Percentiles rank a stretch among this genome's conserved stretches.
Evolutionary conservation across 2,113 vertebrate genomes (phyloP).

Genomic region (Prolemur simus): DNA sequence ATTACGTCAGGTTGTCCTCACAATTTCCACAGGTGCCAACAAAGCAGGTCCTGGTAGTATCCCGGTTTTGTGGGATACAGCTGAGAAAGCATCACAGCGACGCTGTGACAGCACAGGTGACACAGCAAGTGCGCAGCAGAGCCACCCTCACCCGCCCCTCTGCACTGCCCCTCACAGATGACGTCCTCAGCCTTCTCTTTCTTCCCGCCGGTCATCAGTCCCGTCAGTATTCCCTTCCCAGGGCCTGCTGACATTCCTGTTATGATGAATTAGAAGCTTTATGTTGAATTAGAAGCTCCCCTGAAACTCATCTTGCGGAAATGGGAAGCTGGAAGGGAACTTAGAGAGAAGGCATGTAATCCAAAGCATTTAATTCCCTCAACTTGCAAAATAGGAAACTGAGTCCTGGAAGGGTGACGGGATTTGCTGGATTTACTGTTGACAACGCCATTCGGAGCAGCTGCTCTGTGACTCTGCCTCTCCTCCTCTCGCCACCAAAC

Average conservation of each 20-base stretch:
- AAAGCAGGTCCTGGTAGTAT: neutral
- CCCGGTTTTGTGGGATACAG: too few species aligned
- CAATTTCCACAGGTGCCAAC: neutral
- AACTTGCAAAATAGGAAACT: neutral
- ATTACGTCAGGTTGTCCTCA: neutral
- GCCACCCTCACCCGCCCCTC: too few species aligned
- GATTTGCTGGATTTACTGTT: neutral
- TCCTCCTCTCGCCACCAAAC: neutral
- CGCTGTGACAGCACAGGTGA: fast-evolving
- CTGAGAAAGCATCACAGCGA: neutral
- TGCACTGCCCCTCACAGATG: neutral
- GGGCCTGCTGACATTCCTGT: neutral
- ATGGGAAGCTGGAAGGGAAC: neutral
- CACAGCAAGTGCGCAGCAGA: neutral
- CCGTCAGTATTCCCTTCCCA: neutral
- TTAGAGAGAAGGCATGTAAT: neutral
- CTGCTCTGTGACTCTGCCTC: neutral
- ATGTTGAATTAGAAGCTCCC: neutral
- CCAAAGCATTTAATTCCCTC: neutral
- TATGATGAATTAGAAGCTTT: neutral
- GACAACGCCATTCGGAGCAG: neutral
- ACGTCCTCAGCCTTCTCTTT: neutral
- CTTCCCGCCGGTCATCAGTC: too few species aligned
- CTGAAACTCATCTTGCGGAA: neutral
- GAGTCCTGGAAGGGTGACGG: neutral